These are phyloP conservation scores for Lucilia sericata DNA, from an alignment of 1,140 invertebrate species.

Conservation along the genomic window DNA sequence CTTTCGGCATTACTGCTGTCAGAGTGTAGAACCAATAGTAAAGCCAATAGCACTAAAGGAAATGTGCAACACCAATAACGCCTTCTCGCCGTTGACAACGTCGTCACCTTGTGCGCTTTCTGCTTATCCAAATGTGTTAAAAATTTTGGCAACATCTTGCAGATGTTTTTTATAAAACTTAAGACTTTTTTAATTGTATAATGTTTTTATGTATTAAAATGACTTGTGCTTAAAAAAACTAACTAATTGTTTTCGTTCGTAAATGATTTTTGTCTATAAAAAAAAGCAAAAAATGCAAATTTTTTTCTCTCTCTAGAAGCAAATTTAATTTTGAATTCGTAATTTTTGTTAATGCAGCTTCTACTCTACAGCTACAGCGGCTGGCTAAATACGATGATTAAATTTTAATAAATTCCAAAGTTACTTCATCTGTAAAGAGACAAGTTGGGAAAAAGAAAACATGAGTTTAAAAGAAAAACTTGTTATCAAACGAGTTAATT, in stretches of 20 bases:
- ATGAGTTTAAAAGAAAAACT: conserved; percentile 15
- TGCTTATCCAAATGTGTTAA: conserved; percentile 35
- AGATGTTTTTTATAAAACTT: background rate
- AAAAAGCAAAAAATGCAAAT: background rate
- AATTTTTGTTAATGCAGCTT: background rate
- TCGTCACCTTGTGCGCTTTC: background rate
- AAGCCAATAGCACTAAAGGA: conserved; percentile 47
- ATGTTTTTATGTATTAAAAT: background rate
- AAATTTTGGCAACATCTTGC: conserved; percentile 34
- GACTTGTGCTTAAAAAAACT: background rate
- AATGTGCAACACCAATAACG: conserved; percentile 16
- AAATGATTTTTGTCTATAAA: background rate
- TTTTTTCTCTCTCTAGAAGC: no score
- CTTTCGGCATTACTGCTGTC: conserved; percentile 52
- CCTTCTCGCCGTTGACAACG: background rate
- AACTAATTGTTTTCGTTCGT: conserved; percentile 17
- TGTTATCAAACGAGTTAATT: conserved; percentile 32
- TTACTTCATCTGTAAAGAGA: conserved; percentile 61
- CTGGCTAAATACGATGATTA: background rate
- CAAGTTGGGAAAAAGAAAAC: background rate
- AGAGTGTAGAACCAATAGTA: conserved; percentile 48
- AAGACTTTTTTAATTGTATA: background rate
- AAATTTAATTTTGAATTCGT: background rate
- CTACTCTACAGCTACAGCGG: background rate
- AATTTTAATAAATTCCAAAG: conserved; percentile 32